phyloP scores from a whole-genome alignment of 2,888 invertebrate genomes.

The Aphodius sticticus region DNA sequence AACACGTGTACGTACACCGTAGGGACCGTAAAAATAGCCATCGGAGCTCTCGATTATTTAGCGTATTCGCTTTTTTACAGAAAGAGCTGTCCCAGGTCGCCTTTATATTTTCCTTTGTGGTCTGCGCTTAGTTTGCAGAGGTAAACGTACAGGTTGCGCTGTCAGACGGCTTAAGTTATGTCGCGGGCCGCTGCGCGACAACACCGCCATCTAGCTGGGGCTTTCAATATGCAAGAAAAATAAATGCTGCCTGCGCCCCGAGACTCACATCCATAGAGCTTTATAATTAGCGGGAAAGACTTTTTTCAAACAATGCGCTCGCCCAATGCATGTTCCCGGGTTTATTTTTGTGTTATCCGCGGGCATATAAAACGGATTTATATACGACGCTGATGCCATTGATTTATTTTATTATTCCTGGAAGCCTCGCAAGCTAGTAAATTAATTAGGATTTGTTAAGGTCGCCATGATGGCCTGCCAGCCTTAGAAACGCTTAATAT shows the following conservation, averaged over 20 bases:
- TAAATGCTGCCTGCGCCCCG: constrained; percentile 53
- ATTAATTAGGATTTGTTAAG: background rate
- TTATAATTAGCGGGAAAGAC: constrained; percentile 58
- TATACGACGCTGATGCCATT: background rate
- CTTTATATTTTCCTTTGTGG: constrained; percentile 4
- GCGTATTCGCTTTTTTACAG: background rate
- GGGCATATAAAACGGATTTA: background rate
- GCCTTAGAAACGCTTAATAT: background rate
- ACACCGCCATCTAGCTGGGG: constrained; percentile 55
- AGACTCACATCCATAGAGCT: constrained; percentile 51
- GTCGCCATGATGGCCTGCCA: constrained; percentile 4
- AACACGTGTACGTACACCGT: background rate
- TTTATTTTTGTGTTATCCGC: constrained; percentile 17
- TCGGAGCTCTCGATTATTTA: background rate
- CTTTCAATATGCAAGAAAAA: constrained; percentile 62
- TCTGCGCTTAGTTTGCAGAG: background rate
- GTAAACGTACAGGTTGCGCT: constrained; percentile 45
- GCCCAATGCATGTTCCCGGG: constrained; percentile 7
- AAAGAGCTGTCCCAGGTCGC: background rate
- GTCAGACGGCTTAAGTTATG: constrained; percentile 61
- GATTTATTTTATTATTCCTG: constrained; percentile 4
- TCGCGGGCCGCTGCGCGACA: constrained; percentile 55
- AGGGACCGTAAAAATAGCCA: background rate
- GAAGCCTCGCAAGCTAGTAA: background rate
- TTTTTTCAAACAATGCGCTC: constrained; percentile 59